phyloP scores from a whole-genome alignment of 2,888 invertebrate species.

The Plebejus anna region DNA sequence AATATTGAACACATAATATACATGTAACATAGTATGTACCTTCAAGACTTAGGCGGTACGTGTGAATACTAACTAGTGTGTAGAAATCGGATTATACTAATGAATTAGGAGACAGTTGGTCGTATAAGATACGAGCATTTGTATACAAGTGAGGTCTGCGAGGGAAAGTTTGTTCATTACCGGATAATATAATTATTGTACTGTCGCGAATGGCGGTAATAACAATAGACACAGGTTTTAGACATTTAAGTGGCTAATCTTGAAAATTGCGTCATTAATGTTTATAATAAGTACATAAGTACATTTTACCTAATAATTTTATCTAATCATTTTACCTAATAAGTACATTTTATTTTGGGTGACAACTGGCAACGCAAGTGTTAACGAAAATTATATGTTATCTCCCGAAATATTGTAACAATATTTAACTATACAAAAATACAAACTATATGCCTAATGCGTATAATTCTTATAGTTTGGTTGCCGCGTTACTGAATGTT shows the following conservation, averaged over 20 bases:
- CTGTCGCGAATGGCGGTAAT: not conserved
- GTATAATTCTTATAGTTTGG: too few relatives aligned
- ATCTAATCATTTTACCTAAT: not conserved
- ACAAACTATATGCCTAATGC: too few relatives aligned
- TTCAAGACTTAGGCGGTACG: not conserved
- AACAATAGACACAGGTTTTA: not conserved
- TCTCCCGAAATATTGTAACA: too few relatives aligned
- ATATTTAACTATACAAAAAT: too few relatives aligned
- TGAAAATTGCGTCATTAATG: not conserved
- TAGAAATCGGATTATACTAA: conserved; percentile 17
- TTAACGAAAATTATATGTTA: too few relatives aligned
- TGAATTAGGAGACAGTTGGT: conserved; percentile 17
- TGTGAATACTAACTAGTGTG: not conserved
- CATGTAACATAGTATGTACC: not conserved
- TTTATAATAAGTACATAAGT: not conserved
- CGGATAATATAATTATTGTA: conserved; percentile 1
- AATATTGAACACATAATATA: not conserved
- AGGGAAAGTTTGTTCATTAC: not conserved
- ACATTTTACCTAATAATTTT: not conserved
- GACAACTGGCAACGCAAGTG: not conserved
- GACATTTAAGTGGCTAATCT: not conserved
- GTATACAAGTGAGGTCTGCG: not conserved
- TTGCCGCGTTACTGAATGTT: too few relatives aligned
- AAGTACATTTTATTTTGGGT: not conserved
- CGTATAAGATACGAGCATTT: not conserved